phyloP scores from a whole-genome alignment of 2,888 invertebrate species.

The Mactromeris polynyma region DNA sequence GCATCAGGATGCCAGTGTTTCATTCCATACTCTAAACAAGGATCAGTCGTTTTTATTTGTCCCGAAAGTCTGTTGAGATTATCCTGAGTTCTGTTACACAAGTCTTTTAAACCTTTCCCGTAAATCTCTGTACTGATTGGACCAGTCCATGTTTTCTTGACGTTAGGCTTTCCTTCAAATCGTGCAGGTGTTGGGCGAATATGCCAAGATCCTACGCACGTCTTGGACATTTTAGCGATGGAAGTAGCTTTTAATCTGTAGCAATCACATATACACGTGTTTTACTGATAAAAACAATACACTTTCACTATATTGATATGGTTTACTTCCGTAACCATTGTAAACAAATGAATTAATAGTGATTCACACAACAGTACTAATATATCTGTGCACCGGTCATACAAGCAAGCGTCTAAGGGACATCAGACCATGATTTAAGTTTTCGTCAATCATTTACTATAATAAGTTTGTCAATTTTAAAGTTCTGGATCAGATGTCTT shows the following conservation, averaged over 20 bases:
- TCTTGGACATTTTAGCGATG: conserved; percentile 28
- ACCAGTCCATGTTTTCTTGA: conserved; percentile 77
- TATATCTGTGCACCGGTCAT: neutral
- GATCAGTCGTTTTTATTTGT: conserved; percentile 35
- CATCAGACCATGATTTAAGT: neutral
- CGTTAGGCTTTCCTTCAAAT: conserved; percentile 40
- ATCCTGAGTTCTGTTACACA: conserved; percentile 72
- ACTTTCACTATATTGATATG: neutral
- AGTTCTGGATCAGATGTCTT: neutral
- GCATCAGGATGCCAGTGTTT: conserved; percentile 75
- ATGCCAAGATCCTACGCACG: conserved; percentile 50
- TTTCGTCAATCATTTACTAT: neutral
- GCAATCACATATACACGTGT: neutral
- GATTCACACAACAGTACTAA: neutral
- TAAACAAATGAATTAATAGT: conserved; percentile 41
- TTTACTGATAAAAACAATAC: neutral
- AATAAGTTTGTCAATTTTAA: neutral
- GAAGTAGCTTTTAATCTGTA: neutral
- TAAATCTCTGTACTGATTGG: conserved; percentile 76
- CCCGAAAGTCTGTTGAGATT: conserved; percentile 71
- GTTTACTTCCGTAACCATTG: conserved; percentile 62
- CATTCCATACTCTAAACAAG: conserved; percentile 68
- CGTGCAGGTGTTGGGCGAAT: conserved; percentile 45
- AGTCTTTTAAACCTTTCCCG: conserved; percentile 73
- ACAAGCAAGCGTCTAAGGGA: neutral